Evolutionary conservation across 2,113 vertebrate species (phyloP), one percentile per base, ranked within the genome.

Genomic region (Willisornis vidua): DNA sequence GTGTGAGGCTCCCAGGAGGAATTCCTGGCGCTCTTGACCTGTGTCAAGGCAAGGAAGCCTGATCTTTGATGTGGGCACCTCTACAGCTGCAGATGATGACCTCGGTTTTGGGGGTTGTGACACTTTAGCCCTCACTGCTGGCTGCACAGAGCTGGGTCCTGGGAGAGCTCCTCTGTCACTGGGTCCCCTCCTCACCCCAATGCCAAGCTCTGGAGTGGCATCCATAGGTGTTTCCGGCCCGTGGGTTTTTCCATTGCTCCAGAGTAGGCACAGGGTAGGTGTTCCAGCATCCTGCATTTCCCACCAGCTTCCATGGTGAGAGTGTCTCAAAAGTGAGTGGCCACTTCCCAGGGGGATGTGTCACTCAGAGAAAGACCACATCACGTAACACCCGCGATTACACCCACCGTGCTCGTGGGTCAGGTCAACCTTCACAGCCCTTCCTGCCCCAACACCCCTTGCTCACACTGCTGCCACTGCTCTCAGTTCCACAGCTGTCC

Each of bases 401-500:
- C 7, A 35, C 19, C 39, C 4, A 14, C 37, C 0, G 1, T 8
- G 5, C 10, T 3, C 3, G 1, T 4, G 66, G 81, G 54, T 19
- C 6, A 3, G 77, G 23, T 16, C 54, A 23, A n/a, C 16, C 48
- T 13, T 13, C 3, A 9, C 22, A 54, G 43, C 15, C 72, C 70
- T 9, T 16, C 4, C 8, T 16, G 31, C 5, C 65, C 58, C 10
- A 8, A 9, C 23, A 45, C 46, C 29, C 10, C 1, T 6, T 14
- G 35, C 48, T 59, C 10, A 0, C 0, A 0, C 82, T 7, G 0
- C 29, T 6, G 16, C 37, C 16, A 7, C 37, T 6, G 9, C n/a
- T 62, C 13, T 70, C 4, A 1, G 70, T 62, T 61, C 62, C 3
- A 74, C 74, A 1, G 73, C 93, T 35, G 45, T 55, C 62, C 85